Percentiles rank a stretch among this genome's conserved stretches.
phyloP scores from a whole-genome alignment of 2,888 invertebrate species.

The Cryptosula pallasiana region DNA sequence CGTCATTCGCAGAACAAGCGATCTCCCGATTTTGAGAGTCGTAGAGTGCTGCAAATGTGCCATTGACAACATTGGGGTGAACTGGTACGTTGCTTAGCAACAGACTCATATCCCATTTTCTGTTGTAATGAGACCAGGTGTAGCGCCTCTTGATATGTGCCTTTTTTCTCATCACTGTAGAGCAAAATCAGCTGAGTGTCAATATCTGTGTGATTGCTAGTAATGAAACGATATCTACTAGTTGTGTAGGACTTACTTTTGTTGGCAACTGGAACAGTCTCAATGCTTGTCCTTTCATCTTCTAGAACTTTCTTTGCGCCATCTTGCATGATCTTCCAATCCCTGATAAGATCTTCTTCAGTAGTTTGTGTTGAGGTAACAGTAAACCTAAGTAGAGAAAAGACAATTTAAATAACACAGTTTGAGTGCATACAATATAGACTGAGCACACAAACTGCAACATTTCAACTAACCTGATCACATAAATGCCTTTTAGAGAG shows the following conservation, averaged over 20 bases:
- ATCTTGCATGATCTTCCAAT: conserved; percentile 64
- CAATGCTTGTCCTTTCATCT: conserved; percentile 22
- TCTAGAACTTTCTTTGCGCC: conserved; percentile 47
- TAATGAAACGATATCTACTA: too few species aligned
- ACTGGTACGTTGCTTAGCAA: conserved; percentile 88
- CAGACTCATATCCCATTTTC: conserved; percentile 81
- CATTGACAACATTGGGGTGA: conserved; percentile 81
- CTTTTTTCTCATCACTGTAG: too few species aligned
- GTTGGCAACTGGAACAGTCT: too few species aligned
- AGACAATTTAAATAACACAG: background rate
- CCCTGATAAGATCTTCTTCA: conserved; percentile 61
- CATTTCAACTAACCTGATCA: conserved; percentile 67
- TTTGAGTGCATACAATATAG: too few species aligned
- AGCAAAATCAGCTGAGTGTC: too few species aligned
- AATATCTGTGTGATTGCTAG: too few species aligned
- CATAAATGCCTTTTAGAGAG: conserved; percentile 72
- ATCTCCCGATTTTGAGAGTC: conserved; percentile 39
- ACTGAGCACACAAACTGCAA: too few species aligned
- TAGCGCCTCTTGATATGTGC: background rate
- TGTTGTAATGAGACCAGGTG: background rate
- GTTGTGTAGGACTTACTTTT: too few species aligned
- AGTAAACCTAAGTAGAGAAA: conserved; percentile 62
- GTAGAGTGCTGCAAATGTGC: conserved; percentile 52
- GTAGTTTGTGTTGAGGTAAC: conserved; percentile 80
- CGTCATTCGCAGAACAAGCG: conserved; percentile 40